Evolutionary conservation across 1,140 invertebrate genomes (phyloP), one percentile per base, ranked within the genome.

Genomic region (Sycobia sp.): DNA sequence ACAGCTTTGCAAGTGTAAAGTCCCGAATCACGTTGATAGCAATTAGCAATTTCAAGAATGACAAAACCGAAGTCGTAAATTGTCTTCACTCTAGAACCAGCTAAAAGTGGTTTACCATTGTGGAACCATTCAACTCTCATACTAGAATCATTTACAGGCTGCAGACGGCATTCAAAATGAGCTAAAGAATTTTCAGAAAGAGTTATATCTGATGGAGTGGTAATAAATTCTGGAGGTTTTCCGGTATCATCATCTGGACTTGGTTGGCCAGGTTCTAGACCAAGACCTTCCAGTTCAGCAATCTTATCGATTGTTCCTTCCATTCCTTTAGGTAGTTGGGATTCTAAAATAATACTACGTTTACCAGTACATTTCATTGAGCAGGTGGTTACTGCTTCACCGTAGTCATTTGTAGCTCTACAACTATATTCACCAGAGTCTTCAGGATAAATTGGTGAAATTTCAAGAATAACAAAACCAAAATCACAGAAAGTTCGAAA

Each of bases 51-150:
- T 85, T 96, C 94, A 44, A 97, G 81, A 70, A 96, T 96, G 3
- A 96, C 94, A 72, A 94, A 96, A 27, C 94, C 94, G 81, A 96
- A 96, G 73, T 97, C 94, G 69, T 94, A 94, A 60, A 95, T 95
- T 0, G 92, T 95, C 75, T 95, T 95, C 56, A 95, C 89, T 77
- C 93, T 86, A 9, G 92, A 94, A 47, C 93, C 94, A 63, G 91
- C 88, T 70, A 90, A 87, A 44, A 97, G 82, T 10, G 93, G 86
- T 82, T 96, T 94, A 32, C 95, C 95, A 78, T 98, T 96, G 69
- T 97, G 94, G 87, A 90, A 97, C 95, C 95, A 98, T 81, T 97
- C 95, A 14, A 98, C 93, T 67, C 90, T 86, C 90, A 97, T 91
- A 60, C 90, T 93, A 1, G 92, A 91, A 82, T 97, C 95, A 71